Conservation (phyloP, 1,140 invertebrate species). For the Apis florea region DNA sequence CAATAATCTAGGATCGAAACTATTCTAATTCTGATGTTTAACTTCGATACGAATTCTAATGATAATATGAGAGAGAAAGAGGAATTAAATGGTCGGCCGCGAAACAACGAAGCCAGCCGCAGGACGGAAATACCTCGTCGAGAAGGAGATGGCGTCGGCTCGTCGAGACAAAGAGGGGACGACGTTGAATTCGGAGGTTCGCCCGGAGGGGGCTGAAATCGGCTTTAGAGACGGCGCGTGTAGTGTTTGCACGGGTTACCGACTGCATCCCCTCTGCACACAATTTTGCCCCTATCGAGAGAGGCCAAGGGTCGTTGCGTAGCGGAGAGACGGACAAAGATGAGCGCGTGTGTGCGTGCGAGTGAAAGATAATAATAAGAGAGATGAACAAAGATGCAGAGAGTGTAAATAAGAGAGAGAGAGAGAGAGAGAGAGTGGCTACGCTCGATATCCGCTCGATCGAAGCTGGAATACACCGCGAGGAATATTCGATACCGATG, state of each 20-base stretch:
- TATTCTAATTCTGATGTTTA: too few species aligned
- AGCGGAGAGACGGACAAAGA: not conserved
- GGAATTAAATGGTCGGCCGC: too few species aligned
- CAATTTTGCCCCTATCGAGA: slow-evolving; percentile 14
- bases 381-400: too few species aligned
- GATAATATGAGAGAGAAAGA: too few species aligned
- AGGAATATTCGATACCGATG: not conserved
- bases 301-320: not conserved
- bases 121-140: not conserved
- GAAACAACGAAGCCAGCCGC: too few species aligned
- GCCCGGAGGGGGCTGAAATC: slow-evolving; percentile 43
- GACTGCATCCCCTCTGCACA: slow-evolving; percentile 50
- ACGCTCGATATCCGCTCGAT: slow-evolving; percentile 25
- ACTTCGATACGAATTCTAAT: too few species aligned
- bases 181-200: slow-evolving; percentile 23
- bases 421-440: not conserved
- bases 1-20: too few species aligned
- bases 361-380: slow-evolving; percentile 1
- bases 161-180: slow-evolving; percentile 6
- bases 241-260: slow-evolving; percentile 54
- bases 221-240: slow-evolving; percentile 45
- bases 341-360: not conserved
- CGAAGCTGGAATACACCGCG: slow-evolving; percentile 8
- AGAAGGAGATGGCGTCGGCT: not conserved
- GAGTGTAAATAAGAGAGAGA: too few species aligned